Evolutionary conservation across 1,140 invertebrate species (phyloP), one percentile per base, ranked within the genome.

Genomic region (Drosophila carrolli): DNA sequence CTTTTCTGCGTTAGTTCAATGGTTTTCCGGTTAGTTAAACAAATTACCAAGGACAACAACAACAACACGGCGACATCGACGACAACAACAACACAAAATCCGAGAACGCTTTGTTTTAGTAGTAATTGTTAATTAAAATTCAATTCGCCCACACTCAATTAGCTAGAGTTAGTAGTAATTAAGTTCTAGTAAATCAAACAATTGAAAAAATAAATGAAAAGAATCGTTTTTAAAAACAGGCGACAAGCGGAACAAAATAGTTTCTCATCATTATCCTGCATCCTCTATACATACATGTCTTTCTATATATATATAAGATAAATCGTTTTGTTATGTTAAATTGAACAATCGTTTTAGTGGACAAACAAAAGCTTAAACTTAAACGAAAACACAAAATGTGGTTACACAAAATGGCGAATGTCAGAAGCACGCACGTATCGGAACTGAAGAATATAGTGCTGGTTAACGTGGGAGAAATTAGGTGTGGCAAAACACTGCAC

Each of bases 191-290:
- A 62, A 63, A 89, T 57, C 37, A 72, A 81, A 85, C 35, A 83
- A 70, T 54, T 62, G 35, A 56, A 71, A 76, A 79, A 66, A 50
- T 14, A 63, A 86, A 86, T 41, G 67, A 65, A 72, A 85, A 74
- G 48, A 75, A 76, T 72, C 65, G 79, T 59, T 70, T 63, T 65
- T 77, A 80, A 88, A 91, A 92, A 90, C 91, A 92, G 89, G 89
- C 89, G 91, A 92, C 91, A 92, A 92, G 91, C 91, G 91, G 91
- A 92, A 92, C 91, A 91, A 92, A 92, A 92, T 91, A 81, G 90
- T 92, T 91, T 92, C 81, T 86, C 71, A 75, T 80, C 59, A 66
- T 82, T 62, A 66, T 56, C 47, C 55, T 58, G 37, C 66, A 72
- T 72, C 68, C 65, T 72, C 68, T 72, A 72, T 48, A 71, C 68